Evolutionary conservation across 2,888 invertebrate species (phyloP), one percentile per base, ranked within the genome.

Genomic region (Galerucella calmariensis): DNA sequence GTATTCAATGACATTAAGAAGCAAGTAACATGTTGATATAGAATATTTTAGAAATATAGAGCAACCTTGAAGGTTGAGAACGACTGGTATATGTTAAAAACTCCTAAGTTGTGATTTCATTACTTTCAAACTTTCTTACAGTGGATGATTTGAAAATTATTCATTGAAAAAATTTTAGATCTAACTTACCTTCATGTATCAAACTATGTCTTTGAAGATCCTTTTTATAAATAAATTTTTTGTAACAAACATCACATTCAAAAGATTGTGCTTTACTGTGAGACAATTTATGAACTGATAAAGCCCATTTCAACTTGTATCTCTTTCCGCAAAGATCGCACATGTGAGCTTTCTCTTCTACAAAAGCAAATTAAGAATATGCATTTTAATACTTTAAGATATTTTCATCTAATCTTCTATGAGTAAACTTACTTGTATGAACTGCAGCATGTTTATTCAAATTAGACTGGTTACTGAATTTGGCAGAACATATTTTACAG

Each of bases 201-300:
- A 91, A 90, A 59, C 89, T 88, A 83, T 95, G 95, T 0, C 95
- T 88, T 65, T 91, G 88, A 83, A 94, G 89, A 83, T 94, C 93
- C 83, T 92, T 92, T 67, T 89, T 88, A 83, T 92, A 91, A 78
- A 90, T 90, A 87, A 94, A 95, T 24, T 90, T 87, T 83, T 92
- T 92, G 20, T 89, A 87, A 80, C 95, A 95, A 73, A 90, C 88
- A 80, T 89, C 87, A 84, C 95, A 95, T 79, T 88, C 87, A 86
- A 91, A 90, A 1, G 89, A 88, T 58, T 90, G 89, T 5, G 88
- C 87, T 76, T 88, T 87, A 5, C 87, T 85, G 81, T 93, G 93
- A 5, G 89, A 87, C 65, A 87, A 85, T 59, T 88, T 83, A 82
- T 93, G 93, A 46, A 89, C 85, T 61, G 89, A 90, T 41, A 92